These are phyloP conservation scores for Macrophya annulata DNA, from an alignment of 2,888 invertebrate genomes.

Conservation along the genomic window DNA sequence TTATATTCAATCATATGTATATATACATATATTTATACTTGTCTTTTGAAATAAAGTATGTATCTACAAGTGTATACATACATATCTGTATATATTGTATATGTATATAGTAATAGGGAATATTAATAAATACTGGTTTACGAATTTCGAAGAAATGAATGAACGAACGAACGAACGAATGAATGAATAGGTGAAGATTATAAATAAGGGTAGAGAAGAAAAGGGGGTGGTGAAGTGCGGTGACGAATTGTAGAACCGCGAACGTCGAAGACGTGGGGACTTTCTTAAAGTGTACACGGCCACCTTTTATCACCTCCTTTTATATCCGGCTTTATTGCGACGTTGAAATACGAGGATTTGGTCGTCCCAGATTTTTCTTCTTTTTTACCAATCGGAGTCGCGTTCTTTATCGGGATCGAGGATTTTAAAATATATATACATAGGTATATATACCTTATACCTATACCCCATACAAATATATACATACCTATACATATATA, in stretches of 20 bases:
- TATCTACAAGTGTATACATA: too few species aligned
- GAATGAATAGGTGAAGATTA: not conserved
- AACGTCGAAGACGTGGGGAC: not conserved
- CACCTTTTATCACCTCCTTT: slow-evolving; percentile 39
- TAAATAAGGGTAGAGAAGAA: not conserved
- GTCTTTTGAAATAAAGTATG: too few species aligned
- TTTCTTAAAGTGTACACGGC: slow-evolving; percentile 42
- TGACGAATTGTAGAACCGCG: not conserved
- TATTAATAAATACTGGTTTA: too few species aligned
- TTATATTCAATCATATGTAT: too few species aligned
- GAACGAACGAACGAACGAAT: not conserved
- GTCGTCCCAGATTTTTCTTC: slow-evolving; percentile 27
- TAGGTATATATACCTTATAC: not conserved
- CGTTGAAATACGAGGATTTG: slow-evolving; percentile 47
- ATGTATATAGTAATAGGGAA: too few species aligned
- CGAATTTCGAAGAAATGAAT: not conserved
- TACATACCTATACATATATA: not conserved
- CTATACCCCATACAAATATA: not conserved
- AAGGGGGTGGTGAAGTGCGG: not conserved
- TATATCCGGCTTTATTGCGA: slow-evolving; percentile 46
- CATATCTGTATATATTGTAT: too few species aligned
- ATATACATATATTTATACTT: too few species aligned
- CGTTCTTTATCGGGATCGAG: slow-evolving; percentile 21
- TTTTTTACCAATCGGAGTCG: not conserved
- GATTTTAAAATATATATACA: slow-evolving; percentile 16